These are phyloP conservation scores for Atrichornis clamosus DNA, from an alignment of 2,113 vertebrate species.

Conservation along the genomic window DNA sequence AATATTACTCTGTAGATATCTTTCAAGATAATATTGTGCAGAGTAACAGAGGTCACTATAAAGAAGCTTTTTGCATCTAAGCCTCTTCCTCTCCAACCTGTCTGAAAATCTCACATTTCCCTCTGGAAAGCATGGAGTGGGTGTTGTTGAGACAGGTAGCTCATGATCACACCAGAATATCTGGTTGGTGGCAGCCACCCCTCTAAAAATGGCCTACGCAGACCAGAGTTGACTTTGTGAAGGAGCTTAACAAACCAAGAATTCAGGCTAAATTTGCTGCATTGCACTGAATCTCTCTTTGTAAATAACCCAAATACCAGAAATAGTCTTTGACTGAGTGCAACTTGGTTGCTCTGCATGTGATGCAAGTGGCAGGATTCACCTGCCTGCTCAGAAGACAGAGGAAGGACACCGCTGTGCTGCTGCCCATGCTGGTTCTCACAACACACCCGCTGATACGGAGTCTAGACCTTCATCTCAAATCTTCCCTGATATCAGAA, in stretches of 20 bases:
- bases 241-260: not conserved
- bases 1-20: not conserved
- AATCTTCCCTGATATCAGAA: not conserved
- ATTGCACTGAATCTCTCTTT: not conserved
- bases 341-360: not conserved
- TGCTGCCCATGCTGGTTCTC: not conserved
- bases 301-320: conserved; percentile 26
- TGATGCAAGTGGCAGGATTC: not conserved
- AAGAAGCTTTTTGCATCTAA: not conserved
- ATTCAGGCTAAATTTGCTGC: not conserved
- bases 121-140: not conserved
- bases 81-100: not conserved
- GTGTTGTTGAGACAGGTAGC: not conserved
- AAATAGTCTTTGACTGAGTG: not conserved
- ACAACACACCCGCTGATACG: accelerated
- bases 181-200: not conserved
- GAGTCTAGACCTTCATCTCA: not conserved
- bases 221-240: not conserved
- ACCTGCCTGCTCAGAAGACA: not conserved
- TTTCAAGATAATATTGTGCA: not conserved
- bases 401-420: not conserved
- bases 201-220: not conserved
- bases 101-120: not conserved
- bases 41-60: not conserved
- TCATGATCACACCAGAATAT: not conserved